Evolutionary conservation across 92 coral and sea anemone species (phyloP).

Genomic region (Metridium senile): DNA sequence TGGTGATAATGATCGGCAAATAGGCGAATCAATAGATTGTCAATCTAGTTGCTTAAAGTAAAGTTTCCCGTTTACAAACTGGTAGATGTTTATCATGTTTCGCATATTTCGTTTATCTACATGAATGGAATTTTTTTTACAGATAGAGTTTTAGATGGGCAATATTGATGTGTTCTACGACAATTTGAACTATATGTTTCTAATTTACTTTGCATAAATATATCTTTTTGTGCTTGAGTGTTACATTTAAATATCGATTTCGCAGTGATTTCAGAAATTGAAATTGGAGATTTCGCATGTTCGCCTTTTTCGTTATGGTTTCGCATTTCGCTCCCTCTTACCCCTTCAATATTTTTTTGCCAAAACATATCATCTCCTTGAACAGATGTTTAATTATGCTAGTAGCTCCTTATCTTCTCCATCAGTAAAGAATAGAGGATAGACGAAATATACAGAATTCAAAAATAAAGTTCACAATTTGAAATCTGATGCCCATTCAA

Average conservation of each 20-base stretch:
- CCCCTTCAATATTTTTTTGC: no score
- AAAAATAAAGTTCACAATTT: no score
- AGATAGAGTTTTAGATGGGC: background rate
- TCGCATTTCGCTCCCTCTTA: no score
- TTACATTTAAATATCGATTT: no score
- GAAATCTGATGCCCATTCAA: no score
- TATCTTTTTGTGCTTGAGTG: no score
- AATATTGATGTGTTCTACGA: no score
- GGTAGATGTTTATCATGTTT: background rate
- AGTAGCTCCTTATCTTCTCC: background rate
- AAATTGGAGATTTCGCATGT: no score
- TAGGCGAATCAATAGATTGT: background rate
- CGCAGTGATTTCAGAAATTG: no score
- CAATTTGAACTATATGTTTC: no score
- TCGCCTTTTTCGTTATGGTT: no score
- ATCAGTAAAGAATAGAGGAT: background rate
- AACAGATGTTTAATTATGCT: background rate
- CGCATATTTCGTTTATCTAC: background rate
- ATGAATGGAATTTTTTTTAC: background rate
- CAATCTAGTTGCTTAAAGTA: background rate
- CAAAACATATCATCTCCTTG: background rate
- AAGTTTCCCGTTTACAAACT: background rate
- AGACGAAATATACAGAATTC: background rate
- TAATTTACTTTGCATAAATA: no score
- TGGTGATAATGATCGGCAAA: background rate